Base-by-base conservation (phyloP, 1,140 invertebrate genomes). In the Drosophila kohkoa region DNA sequence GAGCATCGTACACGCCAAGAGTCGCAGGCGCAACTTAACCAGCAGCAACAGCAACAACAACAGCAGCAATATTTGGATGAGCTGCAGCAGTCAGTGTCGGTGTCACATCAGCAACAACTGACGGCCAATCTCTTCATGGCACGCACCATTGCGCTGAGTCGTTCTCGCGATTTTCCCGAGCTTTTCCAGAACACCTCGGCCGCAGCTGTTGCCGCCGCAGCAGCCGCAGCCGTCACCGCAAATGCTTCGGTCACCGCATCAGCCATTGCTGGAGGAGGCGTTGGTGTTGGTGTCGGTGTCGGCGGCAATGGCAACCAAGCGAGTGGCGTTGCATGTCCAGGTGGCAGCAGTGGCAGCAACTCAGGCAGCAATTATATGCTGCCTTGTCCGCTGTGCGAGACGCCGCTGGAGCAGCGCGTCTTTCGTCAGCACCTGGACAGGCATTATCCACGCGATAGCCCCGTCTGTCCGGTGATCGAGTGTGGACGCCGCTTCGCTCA, bases 371-470 rank as follows among this genome's bases (percentile, higher is more conserved):
- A 83, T 64, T 93, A 87, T 46, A 83, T 92, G 82, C 93, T 94
- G 89, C 94, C 94, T 77, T 96, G 96, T 90, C 96, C 96, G 43
- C 93, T 97, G 78, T 97, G 96, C 93, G 94, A 94, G 69, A 93
- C 93, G 57, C 94, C 95, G 55, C 93, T 95, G 63, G 94, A 94
- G 74, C 94, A 95, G 76, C 94, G 95, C 81, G 94, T 94, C 66
- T 94, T 96, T 90, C 94, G 96, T 46, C 94, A 94, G 32, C 96
- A 97, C 92, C 93, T 97, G 76, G 96, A 96, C 78, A 94, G 95
- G 60, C 96, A 97, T 92, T 97, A 97, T 93, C 96, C 96, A 5
- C 94, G 96, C 74, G 96, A 97, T 92, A 96, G 96, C 92, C 95
- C 96, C 41, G 94, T 95, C 43, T 97, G 96, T 93, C 96, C 96